phyloP scores from a whole-genome alignment of 2,797 vertebrate genomes.

The Rhinichthys osculus region DNA sequence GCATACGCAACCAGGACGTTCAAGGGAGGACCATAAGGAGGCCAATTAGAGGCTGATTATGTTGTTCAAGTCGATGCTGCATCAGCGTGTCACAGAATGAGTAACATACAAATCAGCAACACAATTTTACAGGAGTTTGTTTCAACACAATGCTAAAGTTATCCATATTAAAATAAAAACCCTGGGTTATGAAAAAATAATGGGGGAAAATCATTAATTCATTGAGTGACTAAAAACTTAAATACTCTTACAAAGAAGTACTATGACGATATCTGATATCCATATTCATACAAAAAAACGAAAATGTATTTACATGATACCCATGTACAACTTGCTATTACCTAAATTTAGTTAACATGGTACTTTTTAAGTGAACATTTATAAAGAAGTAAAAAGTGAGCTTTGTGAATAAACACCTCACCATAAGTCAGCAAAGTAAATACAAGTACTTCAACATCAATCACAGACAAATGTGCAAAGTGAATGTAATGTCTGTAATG shows the following conservation, averaged over 20 bases:
- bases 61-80: conserved; percentile 16
- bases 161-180: not conserved
- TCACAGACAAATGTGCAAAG: not conserved
- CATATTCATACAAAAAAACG: not conserved
- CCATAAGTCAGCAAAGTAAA: not conserved
- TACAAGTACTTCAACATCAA: not conserved
- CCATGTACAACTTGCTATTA: not conserved
- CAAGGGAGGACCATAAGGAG: conserved; percentile 49
- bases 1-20: too few relatives aligned
- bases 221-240: not conserved
- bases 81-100: not conserved
- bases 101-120: not conserved
- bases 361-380: not conserved
- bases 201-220: not conserved
- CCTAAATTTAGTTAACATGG: not conserved
- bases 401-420: not conserved
- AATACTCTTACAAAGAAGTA: not conserved
- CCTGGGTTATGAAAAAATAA: not conserved
- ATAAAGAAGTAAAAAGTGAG: not conserved
- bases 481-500: not conserved
- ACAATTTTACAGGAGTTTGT: not conserved
- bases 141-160: not conserved
- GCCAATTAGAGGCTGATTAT: conserved; percentile 47
- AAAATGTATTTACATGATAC: not conserved
- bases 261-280: not conserved